Percentiles rank a stretch among this genome's conserved stretches.
Evolutionary conservation across 2,888 invertebrate genomes (phyloP).

Genomic region (Synanthedon tipuliformis): DNA sequence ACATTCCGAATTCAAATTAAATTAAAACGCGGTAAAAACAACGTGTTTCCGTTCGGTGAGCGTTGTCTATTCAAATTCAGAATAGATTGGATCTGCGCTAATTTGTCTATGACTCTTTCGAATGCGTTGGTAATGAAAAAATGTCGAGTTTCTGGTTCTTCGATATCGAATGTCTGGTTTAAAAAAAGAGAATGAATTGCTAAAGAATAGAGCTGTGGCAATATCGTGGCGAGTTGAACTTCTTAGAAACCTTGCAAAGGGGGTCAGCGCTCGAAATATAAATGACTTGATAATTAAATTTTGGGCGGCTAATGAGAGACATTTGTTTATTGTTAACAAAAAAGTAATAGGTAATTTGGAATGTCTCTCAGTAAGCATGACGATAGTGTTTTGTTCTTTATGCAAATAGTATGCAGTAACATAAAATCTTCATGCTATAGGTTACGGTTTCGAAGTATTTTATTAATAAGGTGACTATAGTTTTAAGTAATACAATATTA

Average conservation of each 20-base stretch:
- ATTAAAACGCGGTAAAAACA: conserved; percentile 67
- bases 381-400: conserved; percentile 19
- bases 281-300: conserved; percentile 43
- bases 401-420: conserved; percentile 2
- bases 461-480: too few species aligned
- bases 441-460: not conserved
- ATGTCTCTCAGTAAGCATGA: conserved; percentile 21
- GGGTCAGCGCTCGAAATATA: conserved; percentile 23
- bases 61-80: conserved; percentile 48
- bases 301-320: conserved; percentile 29
- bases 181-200: conserved; percentile 12
- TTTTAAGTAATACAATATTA: too few species aligned
- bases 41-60: conserved; percentile 49
- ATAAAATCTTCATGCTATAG: not conserved
- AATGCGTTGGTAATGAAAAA: conserved; percentile 13
- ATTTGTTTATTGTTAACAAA: conserved; percentile 34
- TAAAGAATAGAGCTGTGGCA: conserved; percentile 7
- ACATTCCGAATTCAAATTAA: conserved; percentile 64
- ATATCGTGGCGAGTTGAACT: conserved; percentile 7
- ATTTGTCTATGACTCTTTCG: conserved; percentile 59
- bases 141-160: conserved; percentile 9
- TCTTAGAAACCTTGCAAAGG: conserved; percentile 23
- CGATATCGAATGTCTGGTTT: conserved; percentile 9
- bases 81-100: conserved; percentile 60
- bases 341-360: conserved; percentile 15